phyloP scores from a whole-genome alignment of 2,797 vertebrate species.

The Alfaro cultratus region DNA sequence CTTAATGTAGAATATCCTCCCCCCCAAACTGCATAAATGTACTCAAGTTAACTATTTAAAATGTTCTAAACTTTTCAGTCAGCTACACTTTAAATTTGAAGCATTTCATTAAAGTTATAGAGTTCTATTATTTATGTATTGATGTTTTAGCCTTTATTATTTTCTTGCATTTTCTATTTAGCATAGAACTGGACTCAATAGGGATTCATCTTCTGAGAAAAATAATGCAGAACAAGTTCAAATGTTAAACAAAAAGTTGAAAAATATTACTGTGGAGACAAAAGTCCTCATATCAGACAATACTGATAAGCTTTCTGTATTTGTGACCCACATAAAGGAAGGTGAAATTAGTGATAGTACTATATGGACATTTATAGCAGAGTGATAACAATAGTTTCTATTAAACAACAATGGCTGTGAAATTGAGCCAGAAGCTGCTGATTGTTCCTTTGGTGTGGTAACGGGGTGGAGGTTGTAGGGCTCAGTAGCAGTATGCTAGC shows the following conservation, averaged over 20 bases:
- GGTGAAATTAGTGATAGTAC: not conserved
- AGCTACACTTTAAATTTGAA: not conserved
- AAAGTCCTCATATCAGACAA: no score
- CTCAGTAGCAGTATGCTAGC: not conserved
- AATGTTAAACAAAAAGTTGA: not conserved
- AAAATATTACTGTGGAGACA: not conserved
- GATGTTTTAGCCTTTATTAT: constrained; percentile 1
- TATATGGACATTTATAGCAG: not conserved
- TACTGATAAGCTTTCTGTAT: not conserved
- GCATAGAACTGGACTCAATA: constrained; percentile 2
- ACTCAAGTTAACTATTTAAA: not conserved
- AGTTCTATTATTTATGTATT: not conserved
- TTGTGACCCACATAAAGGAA: not conserved
- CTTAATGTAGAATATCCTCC: not conserved
- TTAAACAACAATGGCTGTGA: not conserved
- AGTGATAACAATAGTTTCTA: not conserved
- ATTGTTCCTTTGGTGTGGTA: not conserved
- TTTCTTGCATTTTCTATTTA: constrained; percentile 21
- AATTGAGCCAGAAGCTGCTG: constrained; percentile 1
- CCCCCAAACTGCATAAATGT: not conserved
- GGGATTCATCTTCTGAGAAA: constrained; percentile 5
- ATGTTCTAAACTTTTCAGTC: not conserved
- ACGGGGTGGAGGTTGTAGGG: constrained; percentile 2
- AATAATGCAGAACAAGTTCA: not conserved
- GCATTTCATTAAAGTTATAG: not conserved